phyloP scores from a whole-genome alignment of 2,113 vertebrate genomes.

The Leptodactylus fuscus region DNA sequence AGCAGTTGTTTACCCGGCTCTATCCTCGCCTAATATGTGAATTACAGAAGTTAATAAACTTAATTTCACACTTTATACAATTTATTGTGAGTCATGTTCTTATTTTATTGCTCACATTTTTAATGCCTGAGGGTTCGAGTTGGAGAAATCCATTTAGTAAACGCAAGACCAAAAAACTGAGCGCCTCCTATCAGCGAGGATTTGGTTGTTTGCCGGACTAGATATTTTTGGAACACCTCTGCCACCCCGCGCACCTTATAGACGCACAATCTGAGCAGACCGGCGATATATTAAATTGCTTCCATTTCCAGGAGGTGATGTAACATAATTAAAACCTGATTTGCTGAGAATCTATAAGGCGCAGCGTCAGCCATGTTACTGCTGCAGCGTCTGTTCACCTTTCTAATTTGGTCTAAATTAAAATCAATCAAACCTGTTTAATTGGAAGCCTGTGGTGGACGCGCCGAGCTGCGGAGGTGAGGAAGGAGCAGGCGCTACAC shows the following conservation, averaged over 20 bases:
- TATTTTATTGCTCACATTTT: neutral
- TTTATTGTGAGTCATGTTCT: neutral
- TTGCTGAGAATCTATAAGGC: neutral
- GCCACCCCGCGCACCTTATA: neutral
- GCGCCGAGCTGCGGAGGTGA: neutral
- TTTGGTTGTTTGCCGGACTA: neutral
- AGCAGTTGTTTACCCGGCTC: neutral
- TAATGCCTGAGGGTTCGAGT: neutral
- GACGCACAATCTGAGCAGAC: neutral
- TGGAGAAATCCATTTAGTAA: neutral
- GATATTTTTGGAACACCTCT: neutral
- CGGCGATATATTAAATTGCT: slow-evolving; percentile 2
- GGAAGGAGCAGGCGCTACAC: neutral
- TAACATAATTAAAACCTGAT: neutral
- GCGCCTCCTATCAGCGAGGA: neutral
- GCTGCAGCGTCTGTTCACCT: neutral
- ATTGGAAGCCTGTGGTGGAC: neutral
- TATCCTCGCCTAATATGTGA: neutral
- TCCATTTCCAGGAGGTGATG: neutral
- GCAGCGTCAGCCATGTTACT: neutral
- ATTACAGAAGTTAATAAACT: neutral
- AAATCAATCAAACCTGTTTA: slow-evolving; percentile 17
- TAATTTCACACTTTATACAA: neutral
- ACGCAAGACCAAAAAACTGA: neutral
- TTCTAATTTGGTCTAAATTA: slow-evolving; percentile 9